Percentiles rank a stretch among this genome's conserved stretches.
Evolutionary conservation across 1,140 invertebrate species (phyloP).

Genomic region (Bombus waltoni): DNA sequence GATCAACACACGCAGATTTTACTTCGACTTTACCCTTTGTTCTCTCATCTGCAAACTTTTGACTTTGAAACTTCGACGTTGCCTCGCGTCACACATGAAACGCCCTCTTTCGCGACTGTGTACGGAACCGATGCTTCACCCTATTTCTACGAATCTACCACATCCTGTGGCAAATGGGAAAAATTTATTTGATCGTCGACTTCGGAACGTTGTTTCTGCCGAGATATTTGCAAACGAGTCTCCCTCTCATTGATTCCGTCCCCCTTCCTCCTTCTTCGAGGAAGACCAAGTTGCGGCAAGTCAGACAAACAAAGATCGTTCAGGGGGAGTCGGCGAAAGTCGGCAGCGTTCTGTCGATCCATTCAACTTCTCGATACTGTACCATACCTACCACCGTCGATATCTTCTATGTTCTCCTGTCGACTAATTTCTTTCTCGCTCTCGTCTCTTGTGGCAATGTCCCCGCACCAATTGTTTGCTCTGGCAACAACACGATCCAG

Average conservation of each 20-base stretch:
- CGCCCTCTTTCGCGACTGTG: background rate
- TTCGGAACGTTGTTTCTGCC: background rate
- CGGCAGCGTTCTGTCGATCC: background rate
- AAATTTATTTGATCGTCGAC: background rate
- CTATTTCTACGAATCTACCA: background rate
- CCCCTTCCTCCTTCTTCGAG: no score
- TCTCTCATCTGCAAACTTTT: background rate
- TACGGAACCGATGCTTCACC: background rate
- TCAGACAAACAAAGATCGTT: slow-evolving; percentile 10
- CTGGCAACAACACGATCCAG: background rate
- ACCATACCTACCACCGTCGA: background rate
- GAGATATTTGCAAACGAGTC: background rate
- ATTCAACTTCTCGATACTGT: background rate
- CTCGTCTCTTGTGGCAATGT: no score
- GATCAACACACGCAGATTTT: background rate
- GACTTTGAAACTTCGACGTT: background rate
- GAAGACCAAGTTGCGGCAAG: background rate
- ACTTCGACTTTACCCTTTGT: background rate
- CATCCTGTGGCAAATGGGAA: background rate
- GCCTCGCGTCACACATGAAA: no score
- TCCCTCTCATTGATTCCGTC: background rate
- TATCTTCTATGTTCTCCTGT: no score
- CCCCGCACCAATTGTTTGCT: background rate
- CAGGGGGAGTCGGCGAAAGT: background rate
- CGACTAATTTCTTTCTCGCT: background rate